Conservation (phyloP, 2,797 vertebrate genomes). For the Helarctos malayanus region DNA sequence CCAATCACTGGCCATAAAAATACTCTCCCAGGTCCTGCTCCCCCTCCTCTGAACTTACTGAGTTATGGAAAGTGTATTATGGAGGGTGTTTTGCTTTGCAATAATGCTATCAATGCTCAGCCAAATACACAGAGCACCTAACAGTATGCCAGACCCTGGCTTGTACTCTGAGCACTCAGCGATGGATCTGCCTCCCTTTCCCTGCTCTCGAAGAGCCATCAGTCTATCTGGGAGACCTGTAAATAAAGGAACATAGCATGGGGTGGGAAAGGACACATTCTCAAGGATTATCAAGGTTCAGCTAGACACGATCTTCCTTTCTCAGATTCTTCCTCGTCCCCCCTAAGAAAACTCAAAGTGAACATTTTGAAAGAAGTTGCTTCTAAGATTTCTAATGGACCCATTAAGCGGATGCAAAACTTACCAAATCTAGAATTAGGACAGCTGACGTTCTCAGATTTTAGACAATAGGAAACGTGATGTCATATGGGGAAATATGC, state of each 20-base stretch:
- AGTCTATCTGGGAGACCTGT: not conserved
- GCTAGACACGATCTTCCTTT: not conserved
- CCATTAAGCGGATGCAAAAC: not conserved
- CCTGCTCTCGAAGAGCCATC: not conserved
- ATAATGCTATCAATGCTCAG: not conserved
- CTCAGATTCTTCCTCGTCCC: constrained; percentile 2
- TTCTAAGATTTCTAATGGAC: constrained; percentile 16
- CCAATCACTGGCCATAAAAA: not conserved
- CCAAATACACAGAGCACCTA: not conserved
- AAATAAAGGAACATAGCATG: too few species aligned
- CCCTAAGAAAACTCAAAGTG: constrained; percentile 14
- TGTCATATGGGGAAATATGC: not conserved
- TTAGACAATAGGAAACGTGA: constrained; percentile 42
- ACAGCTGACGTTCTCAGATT: not conserved
- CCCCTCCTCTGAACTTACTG: not conserved
- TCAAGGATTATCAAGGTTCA: not conserved
- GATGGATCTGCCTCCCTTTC: not conserved
- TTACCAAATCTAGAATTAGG: constrained; percentile 2
- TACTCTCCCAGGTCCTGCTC: not conserved
- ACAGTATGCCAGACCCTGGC: not conserved
- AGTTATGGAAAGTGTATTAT: not conserved
- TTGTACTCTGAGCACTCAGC: not conserved
- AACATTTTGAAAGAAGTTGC: constrained; percentile 4
- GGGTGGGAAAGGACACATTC: not conserved
- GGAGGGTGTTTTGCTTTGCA: not conserved